Base-by-base conservation (phyloP, 2,888 invertebrate species). In the Carabus problematicus region DNA sequence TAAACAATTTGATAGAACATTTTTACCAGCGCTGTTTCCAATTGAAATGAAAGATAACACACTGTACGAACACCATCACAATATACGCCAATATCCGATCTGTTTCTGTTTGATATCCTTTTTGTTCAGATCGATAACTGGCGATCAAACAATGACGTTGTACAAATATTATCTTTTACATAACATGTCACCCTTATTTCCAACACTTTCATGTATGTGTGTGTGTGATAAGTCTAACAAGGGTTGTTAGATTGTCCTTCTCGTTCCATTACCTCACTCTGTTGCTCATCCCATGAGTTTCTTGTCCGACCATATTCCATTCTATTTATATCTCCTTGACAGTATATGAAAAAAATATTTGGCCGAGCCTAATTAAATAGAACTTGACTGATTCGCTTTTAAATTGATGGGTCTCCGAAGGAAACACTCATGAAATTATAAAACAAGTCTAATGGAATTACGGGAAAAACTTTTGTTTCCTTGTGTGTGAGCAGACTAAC, bases 81-180 rank as follows among this genome's bases (percentile, higher is more conserved):
- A 29, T 29, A 29, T 29, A 29, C 40, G 56, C 39, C 9, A 52
- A 11, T 52, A 19, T 12, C 11, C 1, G 16, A 4, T 58, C 42
- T 58, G 41, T 40, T 58, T 58, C 16, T 58, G 40, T 58, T 60
- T 60, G 60, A 19, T 42, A 45, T 43, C 60, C 42, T 18, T 60
- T 60, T 43, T 60, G 3, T 55, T 43, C 29, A 18, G 43, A 43
- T 60, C 60, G 60, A 60, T 60, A 60, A 42, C 42, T n/a, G 55
- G 18, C 45, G 8, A 18, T 19, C 29, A 42, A 60, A 60, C 45
- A 60, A 60, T 16, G 18, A 19, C 45, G 7, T 43, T 43, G 60
- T 45, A n/a, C 47, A 60, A 60, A 60, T 60, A 60, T 60, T 60
- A 11, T 8, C 43, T 43, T 47, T n/a, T 4, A 14, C 43, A 59